These are phyloP conservation scores for Neria commutata DNA, from an alignment of 2,888 invertebrate genomes.

Conservation along the genomic window DNA sequence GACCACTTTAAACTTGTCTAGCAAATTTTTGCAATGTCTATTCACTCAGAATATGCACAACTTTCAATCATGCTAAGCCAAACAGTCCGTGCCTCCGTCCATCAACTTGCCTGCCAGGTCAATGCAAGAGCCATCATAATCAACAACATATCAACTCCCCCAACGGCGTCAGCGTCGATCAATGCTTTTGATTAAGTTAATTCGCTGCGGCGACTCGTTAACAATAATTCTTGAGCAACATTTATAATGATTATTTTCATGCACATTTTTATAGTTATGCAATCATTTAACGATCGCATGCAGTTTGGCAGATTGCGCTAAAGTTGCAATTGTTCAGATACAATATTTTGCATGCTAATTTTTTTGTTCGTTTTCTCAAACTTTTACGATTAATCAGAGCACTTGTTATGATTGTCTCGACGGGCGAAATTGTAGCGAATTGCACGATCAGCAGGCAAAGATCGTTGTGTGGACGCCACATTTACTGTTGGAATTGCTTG, in stretches of 20 bases:
- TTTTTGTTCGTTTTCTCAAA: slow-evolving; percentile 4
- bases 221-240: not conserved
- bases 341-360: no score
- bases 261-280: slow-evolving; percentile 18
- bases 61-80: no score
- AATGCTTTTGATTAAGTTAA: slow-evolving; percentile 19
- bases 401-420: slow-evolving; percentile 13
- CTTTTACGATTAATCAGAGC: slow-evolving; percentile 23
- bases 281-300: slow-evolving; percentile 19
- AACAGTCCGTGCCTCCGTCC: no score
- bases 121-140: no score
- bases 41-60: no score
- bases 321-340: not conserved
- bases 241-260: slow-evolving; percentile 3
- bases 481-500: no score
- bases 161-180: not conserved
- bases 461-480: slow-evolving; percentile 7
- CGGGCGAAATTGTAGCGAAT: slow-evolving; percentile 8
- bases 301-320: not conserved
- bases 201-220: slow-evolving; percentile 18
- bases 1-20: no score
- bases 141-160: no score
- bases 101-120: no score
- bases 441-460: slow-evolving; percentile 19
- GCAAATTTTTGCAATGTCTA: no score